Base-by-base conservation (phyloP, 2,888 invertebrate genomes). In the Rhyacophila evoluta region DNA sequence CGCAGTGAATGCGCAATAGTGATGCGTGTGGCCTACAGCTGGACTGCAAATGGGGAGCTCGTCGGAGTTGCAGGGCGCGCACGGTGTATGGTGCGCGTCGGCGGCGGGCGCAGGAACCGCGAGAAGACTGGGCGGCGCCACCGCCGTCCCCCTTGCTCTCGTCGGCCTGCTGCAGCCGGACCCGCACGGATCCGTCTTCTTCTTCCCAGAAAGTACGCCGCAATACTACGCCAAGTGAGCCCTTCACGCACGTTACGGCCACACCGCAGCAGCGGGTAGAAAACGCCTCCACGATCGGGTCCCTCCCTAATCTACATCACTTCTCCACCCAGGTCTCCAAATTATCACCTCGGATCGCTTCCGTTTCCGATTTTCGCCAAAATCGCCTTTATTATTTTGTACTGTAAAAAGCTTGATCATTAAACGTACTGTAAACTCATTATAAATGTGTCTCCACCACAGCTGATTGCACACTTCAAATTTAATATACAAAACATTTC, bases 141-240 rank as follows among this genome's bases (percentile, higher is more conserved):
- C 86, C 70, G 85, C 86, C 74, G 85, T 89, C 83, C 90, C 90
- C 77, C 85, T 89, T 25, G 87, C 89, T 82, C 85, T 90, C 36
- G 89, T 88, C 79, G 88, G 89, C 77, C 85, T 90, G 37, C 83
- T 90, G 82, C 88, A 87, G 77, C 81, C 82, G 67, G 79, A 82
- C 67, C 81, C 80, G 38, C 74, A 73, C 27, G 82, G 80, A 28
- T 82, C 83, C 73, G 79, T 81, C 78, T 80, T 83, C 83, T 81
- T 81, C 81, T 81, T 78, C 79, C 77, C 81, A 72, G 81, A 81
- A 80, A 83, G 82, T 81, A 82, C 78, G 80, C 71, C 55, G 55
- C 55, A 55, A 55, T 55, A 19, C 55, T 69, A 28, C 69, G 69
- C 28, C 69, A 69, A 33, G 69, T 33, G 69, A 69, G 69, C 69